These are phyloP conservation scores for Myotis planiceps DNA, from an alignment of 2,797 vertebrate genomes.

Conservation along the genomic window DNA sequence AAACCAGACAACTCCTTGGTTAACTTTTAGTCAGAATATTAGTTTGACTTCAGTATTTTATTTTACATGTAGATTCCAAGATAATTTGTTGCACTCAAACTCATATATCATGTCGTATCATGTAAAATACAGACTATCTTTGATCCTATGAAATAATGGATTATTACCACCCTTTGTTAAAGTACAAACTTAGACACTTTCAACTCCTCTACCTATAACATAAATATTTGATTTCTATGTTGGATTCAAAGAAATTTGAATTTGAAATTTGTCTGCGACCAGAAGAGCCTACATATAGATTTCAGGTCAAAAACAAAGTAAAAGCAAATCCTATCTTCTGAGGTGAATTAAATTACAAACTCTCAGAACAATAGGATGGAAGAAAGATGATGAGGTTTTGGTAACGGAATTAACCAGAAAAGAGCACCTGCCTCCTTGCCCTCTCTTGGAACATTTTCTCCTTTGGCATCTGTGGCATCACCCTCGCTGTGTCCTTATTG, in stretches of 20 bases:
- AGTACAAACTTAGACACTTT: constrained; percentile 22
- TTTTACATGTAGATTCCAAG: not conserved
- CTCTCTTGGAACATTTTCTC: not conserved
- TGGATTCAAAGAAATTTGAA: constrained; percentile 62
- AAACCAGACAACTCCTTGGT: not conserved
- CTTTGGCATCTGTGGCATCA: not conserved
- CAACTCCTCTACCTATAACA: not conserved
- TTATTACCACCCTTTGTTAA: not conserved
- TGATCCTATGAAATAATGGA: not conserved
- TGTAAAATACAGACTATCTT: not conserved
- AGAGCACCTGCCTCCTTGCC: not conserved
- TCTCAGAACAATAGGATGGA: constrained; percentile 35
- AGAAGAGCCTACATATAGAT: constrained; percentile 48
- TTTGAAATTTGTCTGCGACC: constrained; percentile 55
- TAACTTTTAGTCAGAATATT: constrained; percentile 6
- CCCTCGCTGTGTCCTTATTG: not conserved
- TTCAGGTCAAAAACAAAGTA: constrained; percentile 70
- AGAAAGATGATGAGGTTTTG: constrained; percentile 51
- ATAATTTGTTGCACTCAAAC: not conserved
- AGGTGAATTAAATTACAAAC: constrained; percentile 62
- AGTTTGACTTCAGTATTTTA: not conserved
- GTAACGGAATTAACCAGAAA: constrained; percentile 16
- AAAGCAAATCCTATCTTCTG: constrained; percentile 64
- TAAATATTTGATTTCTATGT: constrained; percentile 63
- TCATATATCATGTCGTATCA: not conserved